Evolutionary conservation across 64 coral and sea anemone species (phyloP).

Genomic region (Trachythela sp.): DNA sequence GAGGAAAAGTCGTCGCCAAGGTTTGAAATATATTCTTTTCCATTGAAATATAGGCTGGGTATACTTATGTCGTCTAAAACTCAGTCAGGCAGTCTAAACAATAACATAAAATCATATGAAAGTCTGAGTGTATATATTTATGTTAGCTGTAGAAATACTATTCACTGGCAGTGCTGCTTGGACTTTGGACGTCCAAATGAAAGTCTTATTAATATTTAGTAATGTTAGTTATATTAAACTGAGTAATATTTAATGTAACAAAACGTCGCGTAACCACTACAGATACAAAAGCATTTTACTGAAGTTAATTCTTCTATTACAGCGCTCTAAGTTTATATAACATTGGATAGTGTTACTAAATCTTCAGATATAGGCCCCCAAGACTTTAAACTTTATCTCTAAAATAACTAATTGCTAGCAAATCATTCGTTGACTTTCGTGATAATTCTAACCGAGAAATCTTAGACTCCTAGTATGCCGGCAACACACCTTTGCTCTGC

Average conservation of each 20-base stretch:
- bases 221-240: too few relatives aligned
- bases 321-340: too few relatives aligned
- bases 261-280: background rate
- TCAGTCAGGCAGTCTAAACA: background rate
- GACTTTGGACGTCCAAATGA: background rate
- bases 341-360: too few relatives aligned
- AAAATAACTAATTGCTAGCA: too few relatives aligned
- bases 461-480: background rate
- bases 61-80: background rate
- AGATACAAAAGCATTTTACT: background rate
- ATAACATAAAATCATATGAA: background rate
- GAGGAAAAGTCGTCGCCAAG: background rate
- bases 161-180: background rate
- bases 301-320: too few relatives aligned
- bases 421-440: too few relatives aligned
- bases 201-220: background rate
- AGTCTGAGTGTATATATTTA: background rate
- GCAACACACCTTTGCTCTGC: background rate
- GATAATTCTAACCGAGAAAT: too few relatives aligned
- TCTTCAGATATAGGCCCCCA: too few relatives aligned
- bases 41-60: background rate
- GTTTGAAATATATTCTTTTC: background rate
- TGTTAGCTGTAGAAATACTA: background rate
- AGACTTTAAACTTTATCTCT: too few relatives aligned
- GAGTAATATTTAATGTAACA: background rate